Conservation (phyloP, 92 coral and sea anemone genomes). For the Hydrozoanthus gracilis region DNA sequence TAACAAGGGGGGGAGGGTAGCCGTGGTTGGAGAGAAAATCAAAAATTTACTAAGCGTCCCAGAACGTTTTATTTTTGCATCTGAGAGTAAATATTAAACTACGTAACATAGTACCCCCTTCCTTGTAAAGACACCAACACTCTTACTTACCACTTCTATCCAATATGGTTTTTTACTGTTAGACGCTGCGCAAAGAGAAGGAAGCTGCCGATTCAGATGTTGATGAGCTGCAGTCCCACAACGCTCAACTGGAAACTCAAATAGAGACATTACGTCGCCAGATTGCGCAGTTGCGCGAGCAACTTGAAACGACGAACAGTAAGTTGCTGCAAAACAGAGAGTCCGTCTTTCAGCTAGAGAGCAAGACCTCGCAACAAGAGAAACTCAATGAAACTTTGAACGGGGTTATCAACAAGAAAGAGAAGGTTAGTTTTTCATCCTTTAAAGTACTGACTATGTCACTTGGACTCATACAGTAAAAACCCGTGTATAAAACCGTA, state of each 20-base stretch:
- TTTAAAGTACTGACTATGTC: background rate
- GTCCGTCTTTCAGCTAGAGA: conserved; percentile 85
- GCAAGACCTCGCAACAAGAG: conserved; percentile 85
- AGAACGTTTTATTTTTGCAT: too few species aligned
- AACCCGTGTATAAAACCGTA: too few species aligned
- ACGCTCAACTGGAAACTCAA: conserved; percentile 91
- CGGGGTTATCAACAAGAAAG: conserved; percentile 78
- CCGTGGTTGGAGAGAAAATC: too few species aligned
- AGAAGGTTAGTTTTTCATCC: conserved; percentile 51
- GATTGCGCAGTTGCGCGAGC: conserved; percentile 80
- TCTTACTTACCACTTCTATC: too few species aligned
- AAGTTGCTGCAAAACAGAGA: conserved; percentile 84
- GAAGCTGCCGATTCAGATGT: conserved; percentile 91
- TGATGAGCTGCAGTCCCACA: conserved; percentile 76
- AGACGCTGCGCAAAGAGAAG: conserved; percentile 75
- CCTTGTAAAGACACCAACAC: too few species aligned
- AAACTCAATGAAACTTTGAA: conserved; percentile 91
- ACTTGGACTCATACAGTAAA: too few species aligned
- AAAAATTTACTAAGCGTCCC: too few species aligned
- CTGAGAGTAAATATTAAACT: too few species aligned
- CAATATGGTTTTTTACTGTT: background rate
- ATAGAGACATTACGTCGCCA: conserved; percentile 88
- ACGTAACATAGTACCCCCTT: too few species aligned
- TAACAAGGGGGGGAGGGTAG: too few species aligned
- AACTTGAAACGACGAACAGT: conserved; percentile 84